Conservation (phyloP, 2,113 vertebrate genomes). For the Amphiprion percula region DNA sequence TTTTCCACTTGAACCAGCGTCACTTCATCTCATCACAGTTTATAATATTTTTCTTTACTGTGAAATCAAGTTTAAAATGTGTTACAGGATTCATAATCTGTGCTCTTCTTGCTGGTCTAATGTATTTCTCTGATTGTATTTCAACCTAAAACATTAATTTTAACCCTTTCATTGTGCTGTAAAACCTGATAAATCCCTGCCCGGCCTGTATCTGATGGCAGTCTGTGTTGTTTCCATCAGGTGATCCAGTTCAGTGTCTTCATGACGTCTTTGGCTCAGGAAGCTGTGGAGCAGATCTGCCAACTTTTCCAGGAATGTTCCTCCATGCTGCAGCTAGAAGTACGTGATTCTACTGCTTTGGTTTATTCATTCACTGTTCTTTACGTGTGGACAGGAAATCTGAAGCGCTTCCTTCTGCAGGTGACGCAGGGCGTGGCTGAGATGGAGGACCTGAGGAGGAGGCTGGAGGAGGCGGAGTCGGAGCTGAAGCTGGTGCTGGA, state of each 20-base stretch:
- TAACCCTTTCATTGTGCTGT: no score
- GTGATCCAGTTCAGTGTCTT: constrained; percentile 68
- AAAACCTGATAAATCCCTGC: no score
- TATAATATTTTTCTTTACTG: no score
- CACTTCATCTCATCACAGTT: no score
- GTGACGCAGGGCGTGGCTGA: constrained; percentile 53
- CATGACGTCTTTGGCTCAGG: constrained; percentile 74
- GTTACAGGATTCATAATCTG: no score
- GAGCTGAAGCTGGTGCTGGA: constrained; percentile 67
- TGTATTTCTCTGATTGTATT: no score
- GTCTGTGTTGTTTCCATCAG: constrained; percentile 38
- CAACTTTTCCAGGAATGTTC: constrained; percentile 73
- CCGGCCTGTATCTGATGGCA: not conserved
- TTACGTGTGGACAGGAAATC: no score
- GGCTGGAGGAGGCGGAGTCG: constrained; percentile 59
- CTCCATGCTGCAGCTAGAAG: constrained; percentile 65
- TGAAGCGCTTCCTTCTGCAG: constrained; percentile 6
- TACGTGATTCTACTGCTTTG: not conserved
- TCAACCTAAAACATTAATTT: no score
- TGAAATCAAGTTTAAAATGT: no score
- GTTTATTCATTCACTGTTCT: no score
- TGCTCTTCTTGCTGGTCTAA: no score
- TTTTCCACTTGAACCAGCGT: no score
- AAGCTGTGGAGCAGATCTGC: constrained; percentile 78
- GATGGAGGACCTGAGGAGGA: constrained; percentile 65